Percentiles rank a stretch among this genome's conserved stretches.
Conservation (phyloP, 2,797 vertebrate genomes). For the Tadarida brasiliensis region DNA sequence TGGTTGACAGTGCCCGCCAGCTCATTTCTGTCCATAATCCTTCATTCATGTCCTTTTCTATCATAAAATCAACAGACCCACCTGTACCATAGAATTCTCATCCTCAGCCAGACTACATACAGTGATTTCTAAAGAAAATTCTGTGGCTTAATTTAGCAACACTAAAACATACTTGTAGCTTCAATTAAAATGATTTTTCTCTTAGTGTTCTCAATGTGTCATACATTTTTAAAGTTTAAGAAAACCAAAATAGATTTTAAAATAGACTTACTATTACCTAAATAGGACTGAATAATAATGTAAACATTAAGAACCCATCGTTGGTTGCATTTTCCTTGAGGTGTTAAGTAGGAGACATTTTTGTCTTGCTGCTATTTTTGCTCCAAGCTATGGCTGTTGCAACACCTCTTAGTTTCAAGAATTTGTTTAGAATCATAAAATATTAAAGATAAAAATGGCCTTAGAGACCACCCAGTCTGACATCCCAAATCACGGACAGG, state of each 20-base stretch:
- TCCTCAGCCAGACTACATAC: slow-evolving; percentile 51
- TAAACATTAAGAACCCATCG: slow-evolving; percentile 75
- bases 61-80: slow-evolving; percentile 55
- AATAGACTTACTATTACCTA: slow-evolving; percentile 81
- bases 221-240: slow-evolving; percentile 76
- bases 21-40: background rate
- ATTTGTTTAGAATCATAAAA: slow-evolving; percentile 66
- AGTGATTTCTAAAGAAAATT: slow-evolving; percentile 71
- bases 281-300: slow-evolving; percentile 72
- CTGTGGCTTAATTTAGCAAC: slow-evolving; percentile 70
- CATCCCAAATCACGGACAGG: background rate
- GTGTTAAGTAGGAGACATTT: slow-evolving; percentile 77
- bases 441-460: slow-evolving; percentile 60
- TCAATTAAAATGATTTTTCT: slow-evolving; percentile 76
- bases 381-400: slow-evolving; percentile 57
- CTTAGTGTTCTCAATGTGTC: slow-evolving; percentile 60
- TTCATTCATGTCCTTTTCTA: slow-evolving; percentile 63
- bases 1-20: background rate
- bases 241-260: slow-evolving; percentile 79
- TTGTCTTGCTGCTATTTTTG: slow-evolving; percentile 77
- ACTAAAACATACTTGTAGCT: slow-evolving; percentile 68
- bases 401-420: slow-evolving; percentile 49
- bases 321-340: slow-evolving; percentile 72
- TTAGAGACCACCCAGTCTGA: slow-evolving; percentile 1
- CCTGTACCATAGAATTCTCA: slow-evolving; percentile 52